Evolutionary conservation across 2,888 invertebrate species (phyloP).

Genomic region (Microctonus brassicae): DNA sequence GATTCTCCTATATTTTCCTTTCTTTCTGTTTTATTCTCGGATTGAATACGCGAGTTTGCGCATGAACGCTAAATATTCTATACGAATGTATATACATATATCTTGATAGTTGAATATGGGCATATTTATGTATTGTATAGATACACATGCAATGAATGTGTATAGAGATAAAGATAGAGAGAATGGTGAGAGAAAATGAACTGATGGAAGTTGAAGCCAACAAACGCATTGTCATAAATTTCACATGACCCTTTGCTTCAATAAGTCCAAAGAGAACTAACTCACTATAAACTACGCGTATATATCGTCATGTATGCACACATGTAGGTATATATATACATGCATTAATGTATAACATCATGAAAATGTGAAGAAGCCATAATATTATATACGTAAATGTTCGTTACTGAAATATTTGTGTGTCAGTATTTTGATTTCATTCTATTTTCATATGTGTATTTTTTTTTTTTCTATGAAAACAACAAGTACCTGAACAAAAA

Average conservation of each 20-base stretch:
- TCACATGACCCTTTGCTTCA: constrained; percentile 20
- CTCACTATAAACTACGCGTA: not conserved
- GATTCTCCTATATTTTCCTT: not conserved
- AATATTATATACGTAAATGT: constrained; percentile 1
- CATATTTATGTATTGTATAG: constrained; percentile 8
- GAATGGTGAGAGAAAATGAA: constrained; percentile 21
- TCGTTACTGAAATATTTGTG: constrained; percentile 7
- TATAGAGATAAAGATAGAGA: too few species aligned
- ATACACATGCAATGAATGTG: constrained; percentile 20
- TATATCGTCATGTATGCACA: too few species aligned
- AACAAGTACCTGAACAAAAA: not conserved
- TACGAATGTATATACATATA: too few species aligned
- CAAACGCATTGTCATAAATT: constrained; percentile 37
- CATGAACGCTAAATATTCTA: not conserved
- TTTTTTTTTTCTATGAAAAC: not conserved
- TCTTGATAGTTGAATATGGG: not conserved
- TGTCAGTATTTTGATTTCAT: not conserved
- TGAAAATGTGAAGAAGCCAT: too few species aligned
- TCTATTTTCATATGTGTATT: not conserved
- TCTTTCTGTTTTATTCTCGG: constrained; percentile 11
- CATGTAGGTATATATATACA: not conserved
- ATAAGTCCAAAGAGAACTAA: not conserved
- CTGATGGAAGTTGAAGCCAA: constrained; percentile 37
- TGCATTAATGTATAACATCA: not conserved
- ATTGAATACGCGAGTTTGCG: constrained; percentile 4